Conservation (phyloP, 2,797 vertebrate species). For the Potorous gilbertii region DNA sequence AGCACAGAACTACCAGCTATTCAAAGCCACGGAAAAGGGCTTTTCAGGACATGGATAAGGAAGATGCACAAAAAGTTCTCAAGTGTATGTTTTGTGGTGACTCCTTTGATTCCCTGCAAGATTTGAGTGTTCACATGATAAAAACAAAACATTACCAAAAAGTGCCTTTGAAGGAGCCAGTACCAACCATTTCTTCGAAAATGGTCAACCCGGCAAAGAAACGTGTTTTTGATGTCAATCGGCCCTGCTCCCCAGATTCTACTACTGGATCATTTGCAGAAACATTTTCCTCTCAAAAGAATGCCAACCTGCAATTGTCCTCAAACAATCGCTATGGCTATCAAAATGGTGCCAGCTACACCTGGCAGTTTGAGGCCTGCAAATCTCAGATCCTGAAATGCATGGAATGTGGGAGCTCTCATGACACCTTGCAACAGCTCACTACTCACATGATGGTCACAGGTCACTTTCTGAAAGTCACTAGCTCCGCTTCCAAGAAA, state of each 20-base stretch:
- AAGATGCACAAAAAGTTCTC: slow-evolving; percentile 98
- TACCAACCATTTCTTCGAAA: slow-evolving; percentile 96
- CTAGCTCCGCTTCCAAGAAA: slow-evolving; percentile 98
- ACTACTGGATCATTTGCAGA: slow-evolving; percentile 93
- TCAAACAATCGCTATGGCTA: slow-evolving; percentile 97
- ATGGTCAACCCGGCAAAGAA: slow-evolving; percentile 96
- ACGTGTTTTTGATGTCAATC: slow-evolving; percentile 93
- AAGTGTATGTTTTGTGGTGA: slow-evolving; percentile 99
- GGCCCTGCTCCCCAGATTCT: slow-evolving; percentile 97
- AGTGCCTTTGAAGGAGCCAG: slow-evolving; percentile 99
- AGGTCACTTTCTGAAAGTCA: slow-evolving; percentile 98
- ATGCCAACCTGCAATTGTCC: slow-evolving; percentile 86
- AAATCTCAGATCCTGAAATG: slow-evolving; percentile 99
- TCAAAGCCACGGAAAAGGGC: slow-evolving; percentile 96
- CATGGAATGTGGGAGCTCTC: slow-evolving; percentile 99
- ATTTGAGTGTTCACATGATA: slow-evolving; percentile 99
- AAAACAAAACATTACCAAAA: slow-evolving; percentile 99
- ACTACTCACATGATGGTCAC: slow-evolving; percentile 99
- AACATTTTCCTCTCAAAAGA: slow-evolving; percentile 90
- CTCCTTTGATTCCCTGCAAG: slow-evolving; percentile 98
- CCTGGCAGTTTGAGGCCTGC: slow-evolving; percentile 99
- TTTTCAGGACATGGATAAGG: slow-evolving; percentile 97
- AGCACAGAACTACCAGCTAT: slow-evolving; percentile 92
- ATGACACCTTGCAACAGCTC: slow-evolving; percentile 97
- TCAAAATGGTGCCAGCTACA: slow-evolving; percentile 98